phyloP scores from a whole-genome alignment of 2,888 invertebrate species.

The Mactromeris polynyma region DNA sequence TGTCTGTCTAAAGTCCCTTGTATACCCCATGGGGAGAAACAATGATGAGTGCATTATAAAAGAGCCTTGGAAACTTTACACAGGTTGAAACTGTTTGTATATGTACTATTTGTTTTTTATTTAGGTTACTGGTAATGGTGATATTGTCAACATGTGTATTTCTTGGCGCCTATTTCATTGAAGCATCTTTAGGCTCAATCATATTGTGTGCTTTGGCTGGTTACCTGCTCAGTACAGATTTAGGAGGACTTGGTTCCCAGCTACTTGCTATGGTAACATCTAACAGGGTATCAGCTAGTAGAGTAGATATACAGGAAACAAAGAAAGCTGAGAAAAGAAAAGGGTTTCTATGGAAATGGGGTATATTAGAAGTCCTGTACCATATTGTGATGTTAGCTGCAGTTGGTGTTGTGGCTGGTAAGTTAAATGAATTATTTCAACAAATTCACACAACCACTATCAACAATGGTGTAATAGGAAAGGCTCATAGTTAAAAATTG shows the following conservation, averaged over 20 bases:
- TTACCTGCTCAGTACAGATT: conserved; percentile 84
- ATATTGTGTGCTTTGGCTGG: conserved; percentile 80
- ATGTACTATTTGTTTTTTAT: conserved; percentile 43
- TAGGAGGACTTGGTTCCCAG: conserved; percentile 80
- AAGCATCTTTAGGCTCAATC: conserved; percentile 76
- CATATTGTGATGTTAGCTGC: conserved; percentile 80
- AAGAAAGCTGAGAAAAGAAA: conserved; percentile 21
- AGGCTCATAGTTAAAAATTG: too few species aligned
- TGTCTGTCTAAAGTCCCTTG: too few species aligned
- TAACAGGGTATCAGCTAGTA: conserved; percentile 74
- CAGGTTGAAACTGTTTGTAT: too few species aligned
- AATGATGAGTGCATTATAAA: too few species aligned
- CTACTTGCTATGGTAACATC: conserved; percentile 70
- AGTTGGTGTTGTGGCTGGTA: conserved; percentile 77
- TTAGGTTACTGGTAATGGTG: conserved; percentile 79
- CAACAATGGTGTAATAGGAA: too few species aligned
- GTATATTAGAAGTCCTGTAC: conserved; percentile 78
- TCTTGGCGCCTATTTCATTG: conserved; percentile 80
- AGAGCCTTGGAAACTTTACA: too few species aligned
- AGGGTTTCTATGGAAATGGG: conserved; percentile 83
- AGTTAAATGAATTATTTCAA: neutral
- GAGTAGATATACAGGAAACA: conserved; percentile 42
- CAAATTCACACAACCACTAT: neutral
- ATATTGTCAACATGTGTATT: conserved; percentile 78
- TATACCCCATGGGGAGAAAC: too few species aligned